These are phyloP conservation scores for Caenorhabditis auriculariae DNA, from an alignment of 2,888 invertebrate genomes.

Conservation along the genomic window DNA sequence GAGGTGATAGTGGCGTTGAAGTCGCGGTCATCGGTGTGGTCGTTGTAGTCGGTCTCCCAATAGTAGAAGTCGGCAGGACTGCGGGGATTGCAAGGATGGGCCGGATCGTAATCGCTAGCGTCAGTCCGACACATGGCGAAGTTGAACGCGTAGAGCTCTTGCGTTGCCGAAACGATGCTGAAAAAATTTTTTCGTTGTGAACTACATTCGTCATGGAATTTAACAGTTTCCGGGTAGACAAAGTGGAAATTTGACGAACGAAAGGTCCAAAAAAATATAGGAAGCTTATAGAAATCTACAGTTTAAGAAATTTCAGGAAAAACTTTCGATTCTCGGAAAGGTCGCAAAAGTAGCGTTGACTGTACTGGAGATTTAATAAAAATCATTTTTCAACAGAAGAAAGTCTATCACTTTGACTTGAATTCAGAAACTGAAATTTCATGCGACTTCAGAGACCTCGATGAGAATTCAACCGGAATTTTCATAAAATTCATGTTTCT, in stretches of 20 bases:
- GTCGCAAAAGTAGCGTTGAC: neutral
- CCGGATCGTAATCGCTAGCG: slow-evolving; percentile 11
- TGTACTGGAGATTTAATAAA: neutral
- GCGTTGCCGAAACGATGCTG: slow-evolving; percentile 38
- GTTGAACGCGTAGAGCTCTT: slow-evolving; percentile 31
- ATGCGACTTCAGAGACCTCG: no score
- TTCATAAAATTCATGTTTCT: no score
- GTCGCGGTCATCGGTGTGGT: slow-evolving; percentile 19
- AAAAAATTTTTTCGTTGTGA: slow-evolving; percentile 4
- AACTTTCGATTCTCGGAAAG: neutral
- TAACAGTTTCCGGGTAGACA: no score
- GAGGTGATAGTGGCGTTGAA: slow-evolving; percentile 5
- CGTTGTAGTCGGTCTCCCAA: slow-evolving; percentile 43
- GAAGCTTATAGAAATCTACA: no score
- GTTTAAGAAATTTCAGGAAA: neutral
- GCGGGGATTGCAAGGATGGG: slow-evolving; percentile 45
- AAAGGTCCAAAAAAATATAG: no score
- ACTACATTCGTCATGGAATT: no score
- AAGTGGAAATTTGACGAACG: no score
- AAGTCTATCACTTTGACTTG: neutral
- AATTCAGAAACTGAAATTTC: no score
- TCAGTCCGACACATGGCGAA: slow-evolving; percentile 48
- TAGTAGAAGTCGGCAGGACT: slow-evolving; percentile 53
- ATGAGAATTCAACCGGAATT: no score
- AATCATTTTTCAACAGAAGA: neutral